These are phyloP conservation scores for Bostrychus sinensis DNA, from an alignment of 2,113 vertebrate genomes.

Conservation along the genomic window DNA sequence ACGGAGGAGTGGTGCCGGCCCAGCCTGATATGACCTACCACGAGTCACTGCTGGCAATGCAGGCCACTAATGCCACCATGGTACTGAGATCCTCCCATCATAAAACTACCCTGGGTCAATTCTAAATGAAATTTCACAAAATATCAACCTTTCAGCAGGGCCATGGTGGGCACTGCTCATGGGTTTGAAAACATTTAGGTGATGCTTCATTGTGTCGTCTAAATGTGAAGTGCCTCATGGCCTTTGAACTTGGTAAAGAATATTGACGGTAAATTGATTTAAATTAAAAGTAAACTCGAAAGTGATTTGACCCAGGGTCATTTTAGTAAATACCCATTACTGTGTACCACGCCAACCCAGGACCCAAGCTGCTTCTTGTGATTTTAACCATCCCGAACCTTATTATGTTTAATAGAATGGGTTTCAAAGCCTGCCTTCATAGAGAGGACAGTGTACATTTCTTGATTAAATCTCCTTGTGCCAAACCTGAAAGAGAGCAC, in stretches of 20 bases:
- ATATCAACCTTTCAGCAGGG: neutral
- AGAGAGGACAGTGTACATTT: conserved; percentile 11
- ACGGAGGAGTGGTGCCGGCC: conserved; percentile 66
- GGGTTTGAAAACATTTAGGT: neutral
- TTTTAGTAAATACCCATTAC: conserved; percentile 18
- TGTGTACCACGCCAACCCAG: conserved; percentile 40
- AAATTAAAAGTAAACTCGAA: conserved; percentile 32
- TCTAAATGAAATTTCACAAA: conserved; percentile 28
- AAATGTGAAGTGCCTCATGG: neutral
- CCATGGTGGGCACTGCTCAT: no score
- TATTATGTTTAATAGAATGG: conserved; percentile 42
- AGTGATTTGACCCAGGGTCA: conserved; percentile 59
- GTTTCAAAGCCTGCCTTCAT: conserved; percentile 41
- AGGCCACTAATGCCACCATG: conserved; percentile 73
- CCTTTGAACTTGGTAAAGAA: neutral
- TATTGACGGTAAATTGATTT: neutral
- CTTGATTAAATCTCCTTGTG: neutral
- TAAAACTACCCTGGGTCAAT: conserved; percentile 42
- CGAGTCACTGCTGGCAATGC: conserved; percentile 75
- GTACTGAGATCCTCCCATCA: conserved; percentile 67
- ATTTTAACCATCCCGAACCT: conserved; percentile 73
- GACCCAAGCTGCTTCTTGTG: conserved; percentile 51
- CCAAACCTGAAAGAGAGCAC: neutral
- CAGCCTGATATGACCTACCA: conserved; percentile 76
- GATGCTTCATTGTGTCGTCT: neutral